phyloP scores from a whole-genome alignment of 2,888 invertebrate genomes.

The Nasonia oneida region DNA sequence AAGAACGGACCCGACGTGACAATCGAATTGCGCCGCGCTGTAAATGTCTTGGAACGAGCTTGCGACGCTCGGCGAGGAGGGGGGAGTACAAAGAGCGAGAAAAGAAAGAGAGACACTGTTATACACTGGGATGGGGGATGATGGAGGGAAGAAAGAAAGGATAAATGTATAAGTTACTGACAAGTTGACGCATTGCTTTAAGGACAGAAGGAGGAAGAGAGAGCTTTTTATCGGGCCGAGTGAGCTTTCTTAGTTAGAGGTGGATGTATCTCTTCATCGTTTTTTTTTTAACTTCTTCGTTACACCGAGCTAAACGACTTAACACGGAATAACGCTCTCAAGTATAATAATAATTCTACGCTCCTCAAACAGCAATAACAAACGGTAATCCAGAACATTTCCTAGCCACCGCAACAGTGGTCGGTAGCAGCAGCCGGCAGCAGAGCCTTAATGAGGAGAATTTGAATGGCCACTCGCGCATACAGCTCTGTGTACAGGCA shows the following conservation, averaged over 20 bases:
- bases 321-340: background rate
- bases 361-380: background rate
- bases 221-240: background rate
- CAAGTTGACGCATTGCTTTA: constrained; percentile 49
- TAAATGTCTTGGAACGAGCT: constrained; percentile 45
- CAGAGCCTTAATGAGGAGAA: constrained; percentile 1
- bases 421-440: background rate
- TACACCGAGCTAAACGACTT: background rate
- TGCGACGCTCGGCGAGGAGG: background rate
- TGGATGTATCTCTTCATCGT: too few relatives aligned
- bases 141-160: background rate
- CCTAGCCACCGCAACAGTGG: background rate
- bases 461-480: background rate
- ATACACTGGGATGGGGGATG: background rate
- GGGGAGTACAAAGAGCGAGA: constrained; percentile 28
- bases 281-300: background rate
- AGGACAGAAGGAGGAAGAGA: background rate
- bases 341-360: background rate
- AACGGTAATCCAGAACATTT: background rate
- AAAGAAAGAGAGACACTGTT: background rate
- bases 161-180: constrained; percentile 46
- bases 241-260: background rate
- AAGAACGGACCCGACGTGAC: constrained; percentile 43
- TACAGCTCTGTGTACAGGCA: background rate
- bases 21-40: constrained; percentile 45